A percentile compares a stretch with the other conserved stretches of the same genome.
These are phyloP conservation scores for Bujurquina vittata DNA, from an alignment of 2,113 vertebrate species.

Conservation along the genomic window DNA sequence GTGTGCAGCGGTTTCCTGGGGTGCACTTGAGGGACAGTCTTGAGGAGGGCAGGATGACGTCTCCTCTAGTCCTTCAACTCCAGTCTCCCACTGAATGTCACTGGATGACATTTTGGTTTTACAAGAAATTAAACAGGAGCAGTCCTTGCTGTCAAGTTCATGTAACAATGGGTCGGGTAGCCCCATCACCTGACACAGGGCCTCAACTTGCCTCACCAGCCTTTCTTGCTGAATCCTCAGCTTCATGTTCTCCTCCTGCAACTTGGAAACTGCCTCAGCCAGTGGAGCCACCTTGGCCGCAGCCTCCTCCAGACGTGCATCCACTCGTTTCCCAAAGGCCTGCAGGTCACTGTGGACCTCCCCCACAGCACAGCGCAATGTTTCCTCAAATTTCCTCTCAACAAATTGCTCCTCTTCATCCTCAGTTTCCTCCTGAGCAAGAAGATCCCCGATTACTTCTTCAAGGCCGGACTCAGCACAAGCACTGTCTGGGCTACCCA, in stretches of 20 bases:
- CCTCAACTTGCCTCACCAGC: slow-evolving; percentile 80
- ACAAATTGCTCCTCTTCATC: slow-evolving; percentile 47
- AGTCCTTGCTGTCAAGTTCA: slow-evolving; percentile 67
- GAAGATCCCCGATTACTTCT: slow-evolving; percentile 73
- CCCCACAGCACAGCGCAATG: slow-evolving; percentile 72
- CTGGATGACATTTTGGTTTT: slow-evolving; percentile 8
- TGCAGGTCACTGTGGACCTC: slow-evolving; percentile 85
- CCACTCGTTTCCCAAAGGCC: slow-evolving; percentile 76
- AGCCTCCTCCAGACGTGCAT: slow-evolving; percentile 78
- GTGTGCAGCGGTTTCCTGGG: neutral
- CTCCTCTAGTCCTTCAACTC: neutral
- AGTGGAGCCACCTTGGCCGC: slow-evolving; percentile 73
- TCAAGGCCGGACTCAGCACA: slow-evolving; percentile 77
- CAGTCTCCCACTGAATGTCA: neutral
- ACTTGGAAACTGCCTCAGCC: slow-evolving; percentile 66
- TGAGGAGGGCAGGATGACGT: neutral
- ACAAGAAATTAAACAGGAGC: slow-evolving; percentile 23
- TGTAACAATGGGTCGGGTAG: slow-evolving; percentile 68
- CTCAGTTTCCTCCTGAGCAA: slow-evolving; percentile 52
- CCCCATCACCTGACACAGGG: slow-evolving; percentile 76
- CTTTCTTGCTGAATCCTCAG: slow-evolving; percentile 83
- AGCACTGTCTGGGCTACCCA: slow-evolving; percentile 51
- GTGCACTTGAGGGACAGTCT: neutral
- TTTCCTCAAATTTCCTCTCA: slow-evolving; percentile 63
- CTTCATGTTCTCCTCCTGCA: slow-evolving; percentile 85